These are phyloP conservation scores for Blennius ocellaris DNA, from an alignment of 2,113 vertebrate species.

Conservation along the genomic window DNA sequence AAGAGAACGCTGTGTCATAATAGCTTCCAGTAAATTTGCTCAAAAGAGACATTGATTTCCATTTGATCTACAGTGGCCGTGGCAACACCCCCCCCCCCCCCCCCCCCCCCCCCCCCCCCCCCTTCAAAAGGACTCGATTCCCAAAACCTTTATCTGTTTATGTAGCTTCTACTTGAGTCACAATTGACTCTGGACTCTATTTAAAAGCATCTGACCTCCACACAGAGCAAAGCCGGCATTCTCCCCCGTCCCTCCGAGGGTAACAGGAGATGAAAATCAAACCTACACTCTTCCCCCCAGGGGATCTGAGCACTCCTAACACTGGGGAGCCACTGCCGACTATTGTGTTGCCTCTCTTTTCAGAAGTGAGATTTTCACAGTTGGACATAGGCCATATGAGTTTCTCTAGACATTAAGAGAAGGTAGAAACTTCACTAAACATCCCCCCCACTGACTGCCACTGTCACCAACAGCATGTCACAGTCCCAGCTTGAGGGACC, in stretches of 20 bases:
- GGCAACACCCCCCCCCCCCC: too few relatives aligned
- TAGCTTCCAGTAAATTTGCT: slow-evolving; percentile 46
- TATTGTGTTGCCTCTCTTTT: slow-evolving; percentile 10
- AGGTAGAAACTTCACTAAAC: not conserved
- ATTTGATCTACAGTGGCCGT: slow-evolving; percentile 51
- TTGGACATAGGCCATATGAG: slow-evolving; percentile 19
- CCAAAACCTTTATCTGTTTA: not conserved
- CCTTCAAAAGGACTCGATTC: slow-evolving; percentile 26
- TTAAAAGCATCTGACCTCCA: slow-evolving; percentile 16
- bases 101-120: too few relatives aligned
- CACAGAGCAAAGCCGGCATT: not conserved
- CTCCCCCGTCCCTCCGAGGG: slow-evolving; percentile 9
- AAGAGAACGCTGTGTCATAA: slow-evolving; percentile 26
- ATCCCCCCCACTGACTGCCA: too few relatives aligned
- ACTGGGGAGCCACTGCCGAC: not conserved
- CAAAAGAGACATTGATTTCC: slow-evolving; percentile 47
- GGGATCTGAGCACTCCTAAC: slow-evolving; percentile 5
- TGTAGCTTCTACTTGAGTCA: slow-evolving; percentile 20
- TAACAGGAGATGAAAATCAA: slow-evolving; percentile 15
- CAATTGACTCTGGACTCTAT: slow-evolving; percentile 30
- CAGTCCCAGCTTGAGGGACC: slow-evolving; percentile 30
- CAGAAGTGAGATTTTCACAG: slow-evolving; percentile 11
- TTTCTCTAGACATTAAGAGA: slow-evolving; percentile 16
- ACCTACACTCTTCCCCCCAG: not conserved
- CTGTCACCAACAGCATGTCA: slow-evolving; percentile 30